Evolutionary conservation across 92 coral and sea anemone genomes (phyloP).

Genomic region (Pocillopora grandis): DNA sequence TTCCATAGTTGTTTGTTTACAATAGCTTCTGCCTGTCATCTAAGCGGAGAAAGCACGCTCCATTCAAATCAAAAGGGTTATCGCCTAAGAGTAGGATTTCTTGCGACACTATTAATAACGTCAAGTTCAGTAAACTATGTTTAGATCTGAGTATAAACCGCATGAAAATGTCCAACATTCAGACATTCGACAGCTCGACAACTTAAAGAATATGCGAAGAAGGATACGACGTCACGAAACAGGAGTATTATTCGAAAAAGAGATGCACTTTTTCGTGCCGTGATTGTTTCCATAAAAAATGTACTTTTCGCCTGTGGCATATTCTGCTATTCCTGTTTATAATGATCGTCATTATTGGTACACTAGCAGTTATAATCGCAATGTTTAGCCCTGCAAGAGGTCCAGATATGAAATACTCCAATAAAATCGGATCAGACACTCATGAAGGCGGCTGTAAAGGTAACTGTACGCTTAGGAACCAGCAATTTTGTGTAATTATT

Average conservation of each 20-base stretch:
- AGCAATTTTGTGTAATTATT: neutral
- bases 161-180: neutral
- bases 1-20: too few relatives aligned
- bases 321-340: slow-evolving; percentile 2
- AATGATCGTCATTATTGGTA: neutral
- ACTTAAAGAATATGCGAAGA: neutral
- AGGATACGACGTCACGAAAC: slow-evolving; percentile 8
- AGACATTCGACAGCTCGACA: neutral
- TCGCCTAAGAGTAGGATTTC: too few relatives aligned
- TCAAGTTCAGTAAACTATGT: too few relatives aligned
- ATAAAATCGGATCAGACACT: neutral
- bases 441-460: neutral
- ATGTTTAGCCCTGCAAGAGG: slow-evolving; percentile 24
- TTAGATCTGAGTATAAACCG: too few relatives aligned
- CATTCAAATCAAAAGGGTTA: neutral
- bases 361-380: slow-evolving; percentile 5
- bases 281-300: slow-evolving; percentile 3
- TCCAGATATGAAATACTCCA: slow-evolving; percentile 1
- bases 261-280: neutral
- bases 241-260: slow-evolving; percentile 4
- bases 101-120: too few relatives aligned
- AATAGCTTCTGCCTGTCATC: too few relatives aligned
- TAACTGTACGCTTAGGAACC: neutral
- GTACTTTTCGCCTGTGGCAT: slow-evolving; percentile 30
- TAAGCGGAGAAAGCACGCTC: neutral